phyloP scores from a whole-genome alignment of 2,888 invertebrate genomes.

The Hypomecis atomaria region DNA sequence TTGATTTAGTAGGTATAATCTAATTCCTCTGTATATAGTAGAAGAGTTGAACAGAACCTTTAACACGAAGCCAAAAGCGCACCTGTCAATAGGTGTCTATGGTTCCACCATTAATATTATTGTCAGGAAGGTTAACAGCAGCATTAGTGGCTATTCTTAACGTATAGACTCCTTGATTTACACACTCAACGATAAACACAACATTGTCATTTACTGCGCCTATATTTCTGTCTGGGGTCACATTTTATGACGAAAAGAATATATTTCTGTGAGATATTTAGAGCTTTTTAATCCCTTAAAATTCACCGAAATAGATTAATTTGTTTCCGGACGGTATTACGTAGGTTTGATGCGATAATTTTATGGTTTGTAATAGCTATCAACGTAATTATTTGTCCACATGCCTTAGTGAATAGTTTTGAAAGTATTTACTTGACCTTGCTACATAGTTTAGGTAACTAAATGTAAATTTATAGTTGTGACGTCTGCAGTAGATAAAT shows the following conservation, averaged over 20 bases:
- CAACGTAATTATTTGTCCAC: too few relatives aligned
- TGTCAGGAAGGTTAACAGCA: slow-evolving; percentile 38
- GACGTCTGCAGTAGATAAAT: too few relatives aligned
- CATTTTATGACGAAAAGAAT: slow-evolving; percentile 11
- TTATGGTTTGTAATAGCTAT: background rate
- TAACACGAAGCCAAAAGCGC: too few relatives aligned
- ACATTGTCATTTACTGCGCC: slow-evolving; percentile 21
- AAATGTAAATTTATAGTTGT: too few relatives aligned
- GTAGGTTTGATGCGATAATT: background rate
- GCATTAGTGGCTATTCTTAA: slow-evolving; percentile 29
- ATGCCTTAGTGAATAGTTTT: too few relatives aligned
- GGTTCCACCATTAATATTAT: slow-evolving; percentile 18
- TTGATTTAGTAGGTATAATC: too few relatives aligned
- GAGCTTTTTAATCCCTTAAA: background rate
- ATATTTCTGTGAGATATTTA: background rate
- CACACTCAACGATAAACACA: slow-evolving; percentile 21
- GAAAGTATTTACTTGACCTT: too few relatives aligned
- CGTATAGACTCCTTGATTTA: slow-evolving; percentile 33
- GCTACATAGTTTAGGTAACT: too few relatives aligned
- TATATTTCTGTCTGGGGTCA: slow-evolving; percentile 23
- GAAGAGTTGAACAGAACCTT: too few relatives aligned
- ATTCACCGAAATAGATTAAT: background rate
- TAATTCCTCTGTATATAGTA: too few relatives aligned
- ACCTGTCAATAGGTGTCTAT: too few relatives aligned
- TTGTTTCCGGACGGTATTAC: background rate